Base-by-base conservation (phyloP, 2,113 vertebrate species). In the Paralichthys olivaceus region DNA sequence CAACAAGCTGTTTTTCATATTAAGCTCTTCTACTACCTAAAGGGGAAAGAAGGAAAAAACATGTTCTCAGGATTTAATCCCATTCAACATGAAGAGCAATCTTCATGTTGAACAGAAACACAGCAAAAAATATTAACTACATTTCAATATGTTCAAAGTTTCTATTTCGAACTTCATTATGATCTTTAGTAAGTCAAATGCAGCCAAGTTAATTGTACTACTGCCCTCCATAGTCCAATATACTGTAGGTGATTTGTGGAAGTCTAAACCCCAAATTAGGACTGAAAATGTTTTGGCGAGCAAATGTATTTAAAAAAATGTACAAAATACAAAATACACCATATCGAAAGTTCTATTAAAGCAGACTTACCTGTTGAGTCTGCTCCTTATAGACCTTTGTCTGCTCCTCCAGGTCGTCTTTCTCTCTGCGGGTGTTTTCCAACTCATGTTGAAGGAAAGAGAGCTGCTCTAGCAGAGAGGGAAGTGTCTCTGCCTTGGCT, bases 391-490 rank as follows among this genome's bases (percentile, higher is more conserved):
- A 96, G 55, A 80, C 87, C 79, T 94, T 93, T 45, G 93, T 94
- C 84, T 90, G 40, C 22, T 95, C 95, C 72, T 96, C 93, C 28
- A 90, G 26, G 7, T 96, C 94, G 54, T 95, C 92, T 43, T 97
- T 96, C 83, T 97, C 96, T 4, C 86, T 91, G 70, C 85, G 90
- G 2, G 93, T 96, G 60, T 93, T 92, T 34, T 94, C 93, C 87
- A 99, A 91, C 84, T 98, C 96, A 26, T 95, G 95, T 9, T 91
- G 94, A 22, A 98, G 96, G 79, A 93, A 94, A 74, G 92, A 89
- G 9, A 99, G 95, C 91, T 98, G 96, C 66, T 98, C 96, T 91
- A 97, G 94, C 2, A 99, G 93, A 28, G 91, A 95, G n/a, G 95
- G 84, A 54, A 96, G 86, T 0, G 88, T 93, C 66, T 92, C 95